Evolutionary conservation across 2,113 vertebrate genomes (phyloP).

Genomic region (Ahaetulla prasina): DNA sequence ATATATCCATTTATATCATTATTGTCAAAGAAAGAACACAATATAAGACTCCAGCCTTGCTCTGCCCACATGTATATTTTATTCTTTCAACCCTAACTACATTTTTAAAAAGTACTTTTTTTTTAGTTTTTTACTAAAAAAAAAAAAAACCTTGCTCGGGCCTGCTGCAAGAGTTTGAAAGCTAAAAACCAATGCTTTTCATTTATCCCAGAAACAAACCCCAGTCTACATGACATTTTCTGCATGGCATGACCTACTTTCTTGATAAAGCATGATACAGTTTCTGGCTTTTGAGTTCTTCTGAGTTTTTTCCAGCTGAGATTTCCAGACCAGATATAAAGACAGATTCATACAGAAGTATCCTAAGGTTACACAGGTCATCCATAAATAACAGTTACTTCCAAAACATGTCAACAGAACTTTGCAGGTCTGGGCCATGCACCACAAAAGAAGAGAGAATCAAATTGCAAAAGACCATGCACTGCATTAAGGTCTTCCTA

Average conservation of each 20-base stretch:
- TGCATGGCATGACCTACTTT: neutral
- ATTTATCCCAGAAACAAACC: neutral
- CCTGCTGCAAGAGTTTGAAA: neutral
- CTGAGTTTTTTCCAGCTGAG: neutral
- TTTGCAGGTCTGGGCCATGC: neutral
- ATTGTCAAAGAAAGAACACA: neutral
- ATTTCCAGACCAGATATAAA: neutral
- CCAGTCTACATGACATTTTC: neutral
- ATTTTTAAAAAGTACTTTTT: too few relatives aligned
- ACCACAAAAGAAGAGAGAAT: neutral
- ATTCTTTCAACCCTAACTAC: neutral
- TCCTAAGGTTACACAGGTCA: neutral
- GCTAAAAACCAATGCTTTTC: neutral
- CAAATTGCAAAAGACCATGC: neutral
- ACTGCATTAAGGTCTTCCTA: neutral
- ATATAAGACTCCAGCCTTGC: neutral
- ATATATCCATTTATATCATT: neutral
- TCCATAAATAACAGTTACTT: neutral
- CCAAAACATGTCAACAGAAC: neutral
- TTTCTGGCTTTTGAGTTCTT: neutral
- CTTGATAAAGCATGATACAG: neutral
- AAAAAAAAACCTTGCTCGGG: neutral
- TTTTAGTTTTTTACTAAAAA: too few relatives aligned
- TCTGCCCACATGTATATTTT: neutral
- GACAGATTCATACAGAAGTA: neutral